A percentile compares a stretch with the other conserved stretches of the same genome.
Evolutionary conservation across 2,797 vertebrate genomes (phyloP).

Genomic region (Bovichtus diacanthus): DNA sequence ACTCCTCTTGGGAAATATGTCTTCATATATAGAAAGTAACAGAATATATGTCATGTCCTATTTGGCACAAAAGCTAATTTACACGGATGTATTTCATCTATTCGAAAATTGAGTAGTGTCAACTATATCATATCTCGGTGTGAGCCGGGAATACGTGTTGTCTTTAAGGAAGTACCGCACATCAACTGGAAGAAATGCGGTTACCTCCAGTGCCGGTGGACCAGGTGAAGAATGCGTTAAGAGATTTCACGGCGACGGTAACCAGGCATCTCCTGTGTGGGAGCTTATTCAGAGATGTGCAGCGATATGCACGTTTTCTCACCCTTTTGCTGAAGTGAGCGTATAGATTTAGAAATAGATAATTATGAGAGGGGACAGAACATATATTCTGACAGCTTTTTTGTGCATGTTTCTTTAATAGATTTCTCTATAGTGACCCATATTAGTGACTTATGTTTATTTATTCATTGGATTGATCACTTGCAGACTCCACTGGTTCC

Average conservation of each 20-base stretch:
- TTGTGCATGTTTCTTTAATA: background rate
- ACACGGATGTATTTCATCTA: constrained; percentile 6
- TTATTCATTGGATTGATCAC: constrained; percentile 60
- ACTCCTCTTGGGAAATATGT: constrained; percentile 18
- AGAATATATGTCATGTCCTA: constrained; percentile 12
- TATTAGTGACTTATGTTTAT: constrained; percentile 41
- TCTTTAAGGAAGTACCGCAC: constrained; percentile 33
- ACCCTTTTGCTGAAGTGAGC: constrained; percentile 9
- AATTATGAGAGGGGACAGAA: background rate
- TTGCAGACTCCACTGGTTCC: constrained; percentile 33
- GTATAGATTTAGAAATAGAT: constrained; percentile 36
- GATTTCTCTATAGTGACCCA: background rate
- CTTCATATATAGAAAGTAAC: constrained; percentile 1
- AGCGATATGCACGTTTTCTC: constrained; percentile 34
- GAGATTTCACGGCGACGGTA: constrained; percentile 46
- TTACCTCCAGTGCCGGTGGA: constrained; percentile 9
- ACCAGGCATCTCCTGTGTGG: constrained; percentile 56
- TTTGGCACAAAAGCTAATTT: constrained; percentile 19
- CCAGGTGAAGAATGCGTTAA: constrained; percentile 55
- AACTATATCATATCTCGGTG: background rate
- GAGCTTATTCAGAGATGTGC: constrained; percentile 42
- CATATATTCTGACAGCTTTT: background rate
- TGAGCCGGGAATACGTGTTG: constrained; percentile 8
- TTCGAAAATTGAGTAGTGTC: background rate
- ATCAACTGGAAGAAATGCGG: constrained; percentile 30